A percentile compares a stretch with the other conserved stretches of the same genome.
phyloP scores from a whole-genome alignment of 2,113 vertebrate genomes.

The Colius striatus region DNA sequence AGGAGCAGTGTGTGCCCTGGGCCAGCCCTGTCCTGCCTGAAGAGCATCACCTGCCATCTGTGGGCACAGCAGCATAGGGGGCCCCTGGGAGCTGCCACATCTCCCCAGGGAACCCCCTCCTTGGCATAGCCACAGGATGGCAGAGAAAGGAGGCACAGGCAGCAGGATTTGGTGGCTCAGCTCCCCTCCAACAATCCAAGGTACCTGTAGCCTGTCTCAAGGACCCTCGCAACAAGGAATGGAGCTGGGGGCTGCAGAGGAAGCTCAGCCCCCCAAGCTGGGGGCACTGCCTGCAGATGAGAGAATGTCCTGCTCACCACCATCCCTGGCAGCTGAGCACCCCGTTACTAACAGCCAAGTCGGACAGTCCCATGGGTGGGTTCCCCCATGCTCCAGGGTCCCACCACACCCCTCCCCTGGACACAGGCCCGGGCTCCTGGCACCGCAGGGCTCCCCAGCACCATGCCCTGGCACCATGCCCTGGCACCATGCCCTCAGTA shows the following conservation, averaged over 20 bases:
- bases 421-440: neutral
- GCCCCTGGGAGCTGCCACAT: neutral
- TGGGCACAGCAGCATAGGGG: neutral
- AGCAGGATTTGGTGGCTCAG: neutral
- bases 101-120: neutral
- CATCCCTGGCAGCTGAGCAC: neutral
- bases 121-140: neutral
- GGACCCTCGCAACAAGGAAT: neutral
- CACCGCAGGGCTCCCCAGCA: neutral
- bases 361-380: neutral
- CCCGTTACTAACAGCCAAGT: neutral
- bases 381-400: neutral
- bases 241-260: neutral
- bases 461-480: neutral
- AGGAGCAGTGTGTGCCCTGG: neutral
- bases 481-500: slow-evolving; percentile 80
- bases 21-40: neutral
- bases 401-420: neutral
- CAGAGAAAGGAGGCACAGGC: neutral
- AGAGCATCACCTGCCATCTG: neutral
- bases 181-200: neutral
- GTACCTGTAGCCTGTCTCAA: neutral
- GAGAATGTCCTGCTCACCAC: neutral
- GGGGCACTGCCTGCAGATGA: neutral
- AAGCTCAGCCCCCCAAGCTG: neutral